Base-by-base conservation (phyloP, 2,113 vertebrate species). In the Alaudala cheleensis region DNA sequence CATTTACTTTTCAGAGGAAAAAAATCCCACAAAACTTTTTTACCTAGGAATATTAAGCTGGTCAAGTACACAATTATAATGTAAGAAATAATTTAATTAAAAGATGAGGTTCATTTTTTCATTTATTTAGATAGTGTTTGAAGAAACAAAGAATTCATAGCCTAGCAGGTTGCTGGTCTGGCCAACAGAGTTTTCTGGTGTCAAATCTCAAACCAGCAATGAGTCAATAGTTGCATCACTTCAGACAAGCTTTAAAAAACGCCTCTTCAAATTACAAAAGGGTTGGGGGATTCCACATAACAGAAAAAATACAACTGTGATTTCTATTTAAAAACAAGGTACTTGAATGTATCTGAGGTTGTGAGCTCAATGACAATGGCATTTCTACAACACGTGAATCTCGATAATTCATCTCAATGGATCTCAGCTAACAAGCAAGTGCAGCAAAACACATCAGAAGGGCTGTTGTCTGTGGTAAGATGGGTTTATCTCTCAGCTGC, bases 131-230 rank as follows among this genome's bases (percentile, higher is more conserved):
- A 34, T 69, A 71, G 6, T 51, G 66, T 21, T 14, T 19, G 26
- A 81, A 78, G n/a, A 77, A 94, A 73, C 9, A 58, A n/a, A 56
- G 24, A 40, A 61, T 67, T 79, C 7, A 26, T 10, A 70, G 42
- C 47, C 67, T 65, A 49, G 21, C 33, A 64, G 13, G 12, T 53
- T 79, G 50, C 33, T 81, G 50, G 12, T 73, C 74, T 72, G 56
- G 51, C 42, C 79, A 91, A n/a, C 26, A 22, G 2, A 25, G 57
- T 49, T 40, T 34, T 86, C 81, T 91, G 50, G 26, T 72, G 70
- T 74, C 88, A 93, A 80, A 88, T 70, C 47, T 78, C 73, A 91
- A 86, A 80, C 56, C 79, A 85, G 37, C 64, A 81, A 39, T 70
- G 72, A 86, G 50, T 92, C 72, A 81, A 28, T 42, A 25, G 13